Conservation (phyloP, 2,797 vertebrate genomes). For the Columba guinea region DNA sequence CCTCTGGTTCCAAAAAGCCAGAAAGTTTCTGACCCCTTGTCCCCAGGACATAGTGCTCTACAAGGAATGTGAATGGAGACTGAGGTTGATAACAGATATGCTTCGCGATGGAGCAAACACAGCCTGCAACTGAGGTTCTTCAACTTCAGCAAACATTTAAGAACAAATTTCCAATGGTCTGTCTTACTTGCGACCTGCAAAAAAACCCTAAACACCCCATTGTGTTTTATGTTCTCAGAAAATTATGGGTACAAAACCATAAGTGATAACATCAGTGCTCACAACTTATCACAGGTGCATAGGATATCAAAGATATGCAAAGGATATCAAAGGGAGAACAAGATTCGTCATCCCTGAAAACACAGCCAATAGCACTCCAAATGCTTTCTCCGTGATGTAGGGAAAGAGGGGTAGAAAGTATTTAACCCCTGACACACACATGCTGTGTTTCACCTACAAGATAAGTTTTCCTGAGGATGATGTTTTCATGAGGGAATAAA, state of each 20-base stretch:
- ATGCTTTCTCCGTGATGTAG: not conserved
- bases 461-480: slow-evolving; percentile 48
- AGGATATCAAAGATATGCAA: not conserved
- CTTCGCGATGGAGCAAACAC: not conserved
- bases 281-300: not conserved
- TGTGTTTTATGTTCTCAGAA: not conserved
- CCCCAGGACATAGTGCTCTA: not conserved
- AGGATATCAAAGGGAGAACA: not conserved
- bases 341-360: not conserved
- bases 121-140: not conserved
- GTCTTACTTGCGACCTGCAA: not conserved
- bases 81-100: not conserved
- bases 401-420: not conserved
- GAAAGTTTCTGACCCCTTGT: not conserved
- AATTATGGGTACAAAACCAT: not conserved
- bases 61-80: not conserved
- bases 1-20: not conserved
- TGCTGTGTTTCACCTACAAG: not conserved
- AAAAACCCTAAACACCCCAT: not conserved
- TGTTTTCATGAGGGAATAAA: not conserved
- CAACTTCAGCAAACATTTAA: not conserved
- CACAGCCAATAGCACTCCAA: not conserved
- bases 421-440: not conserved
- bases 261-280: not conserved
- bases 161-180: not conserved